Base-by-base conservation (phyloP, 2,113 vertebrate species). In the Phaethon lepturus region DNA sequence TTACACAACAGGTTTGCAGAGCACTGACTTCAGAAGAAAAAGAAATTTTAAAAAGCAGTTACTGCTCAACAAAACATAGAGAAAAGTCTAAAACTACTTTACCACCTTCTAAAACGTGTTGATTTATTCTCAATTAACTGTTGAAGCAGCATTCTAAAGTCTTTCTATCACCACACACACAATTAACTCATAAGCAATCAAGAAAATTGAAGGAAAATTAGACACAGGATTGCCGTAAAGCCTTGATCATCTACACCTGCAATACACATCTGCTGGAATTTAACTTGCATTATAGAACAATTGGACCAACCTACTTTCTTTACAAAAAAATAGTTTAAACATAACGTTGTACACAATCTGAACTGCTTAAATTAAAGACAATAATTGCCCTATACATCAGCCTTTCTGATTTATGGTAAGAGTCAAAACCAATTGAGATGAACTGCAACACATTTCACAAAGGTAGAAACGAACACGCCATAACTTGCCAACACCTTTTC, bases 101-200 rank as follows among this genome's bases (percentile, higher is more conserved):
- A 79, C 35, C 49, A 71, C 64, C 63, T 94, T 94, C 95, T 78
- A 84, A 95, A 97, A 97, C 69, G 44, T 95, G 94, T 96, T 96
- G 79, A 97, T 95, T 97, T 98, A 94, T 87, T 95, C 92, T 94
- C 97, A 98, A 98, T 98, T 98, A 98, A 95, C 81, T 82, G 91
- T 97, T 95, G 96, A 98, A 97, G 78, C 23, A 13, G 47, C 80
- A 96, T 98, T 96, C 96, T 87, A 79, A 97, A 96, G 72, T 74
- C 91, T 97, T 98, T 96, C 91, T 96, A 86, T 92, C 93, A 98
- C 49, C 78, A 90, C 52, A 97, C 53, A 96, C 94, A 95, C 56
- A 74, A 98, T 96, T 98, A 98, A 97, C 97, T 98, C 59, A 17
- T 93, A 96, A 93, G 96, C 91, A 98, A 98, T 98, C 97, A 98